Base-by-base conservation (phyloP, 2,797 vertebrate genomes). In the Craterocephalus amniculus region DNA sequence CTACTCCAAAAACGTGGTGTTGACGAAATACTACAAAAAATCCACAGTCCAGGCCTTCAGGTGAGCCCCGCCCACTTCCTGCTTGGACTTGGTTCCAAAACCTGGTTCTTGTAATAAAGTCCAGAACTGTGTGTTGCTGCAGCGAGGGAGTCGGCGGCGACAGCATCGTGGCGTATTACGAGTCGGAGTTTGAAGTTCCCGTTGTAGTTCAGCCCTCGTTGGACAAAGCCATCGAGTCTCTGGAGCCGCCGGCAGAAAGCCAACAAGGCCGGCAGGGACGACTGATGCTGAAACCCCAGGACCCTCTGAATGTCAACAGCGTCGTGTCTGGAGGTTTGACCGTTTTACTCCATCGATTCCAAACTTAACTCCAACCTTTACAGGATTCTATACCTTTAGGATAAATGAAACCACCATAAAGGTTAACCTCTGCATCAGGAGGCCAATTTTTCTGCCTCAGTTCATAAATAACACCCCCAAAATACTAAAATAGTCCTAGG, bases 41-140 rank as follows among this genome's bases (percentile, higher is more conserved):
- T 96, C 95, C 0, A 66, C 79, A 0, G 93, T 99, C 14, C 94
- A 95, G 36, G 95, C 95, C 0, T 98, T 99, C 94, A 99, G 97
- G 97, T 98, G 78, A 0, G 13, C 36, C 26, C 38, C 6, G 13
- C 12, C 35, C n/a, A n/a, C n/a, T n/a, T n/a, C n/a, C n/a, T n/a
- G n/a, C n/a, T n/a, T n/a, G n/a, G n/a, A n/a, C n/a, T n/a, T n/a
- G n/a, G n/a, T n/a, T n/a, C n/a, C n/a, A n/a, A n/a, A n/a, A n/a
- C n/a, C n/a, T n/a, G n/a, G n/a, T n/a, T n/a, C n/a, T n/a, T n/a
- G n/a, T n/a, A n/a, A n/a, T 55, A 36, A 27, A 52, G 51, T 34
- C 4, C 26, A 12, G 35, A 36, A 1, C 6, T 43, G 1, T 48
- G 18, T 70, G 55, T 45, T 14, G 0, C 1, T 76, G 29, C 59